A percentile compares a stretch with the other conserved stretches of the same genome.
Conservation (phyloP, 2,113 vertebrate species). For the Acrocephalus kingi region DNA sequence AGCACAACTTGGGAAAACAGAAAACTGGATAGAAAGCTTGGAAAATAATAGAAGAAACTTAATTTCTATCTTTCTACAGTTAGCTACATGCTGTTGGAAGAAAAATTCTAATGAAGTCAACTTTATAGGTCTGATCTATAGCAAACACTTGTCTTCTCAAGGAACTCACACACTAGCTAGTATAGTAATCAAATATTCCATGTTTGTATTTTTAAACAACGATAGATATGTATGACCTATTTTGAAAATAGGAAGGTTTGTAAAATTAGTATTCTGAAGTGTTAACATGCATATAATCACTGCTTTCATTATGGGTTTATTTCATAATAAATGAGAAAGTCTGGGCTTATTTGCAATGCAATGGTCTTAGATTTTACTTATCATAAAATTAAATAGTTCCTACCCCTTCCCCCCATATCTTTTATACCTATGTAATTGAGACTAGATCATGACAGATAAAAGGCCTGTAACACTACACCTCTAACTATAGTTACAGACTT, state of each 20-base stretch:
- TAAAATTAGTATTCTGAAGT: neutral
- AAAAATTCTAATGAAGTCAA: neutral
- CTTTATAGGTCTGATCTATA: neutral
- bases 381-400: neutral
- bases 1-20: neutral
- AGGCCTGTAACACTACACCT: neutral
- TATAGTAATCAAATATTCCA: neutral
- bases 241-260: neutral
- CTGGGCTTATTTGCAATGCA: neutral
- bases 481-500: neutral
- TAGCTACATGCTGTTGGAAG: neutral
- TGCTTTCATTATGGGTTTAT: neutral
- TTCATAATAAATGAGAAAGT: neutral
- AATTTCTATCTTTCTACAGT: neutral
- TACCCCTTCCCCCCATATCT: neutral
- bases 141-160: neutral
- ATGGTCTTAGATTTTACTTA: neutral
- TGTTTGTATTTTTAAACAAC: neutral
- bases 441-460: neutral
- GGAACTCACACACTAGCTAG: neutral
- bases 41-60: slow-evolving; percentile 16
- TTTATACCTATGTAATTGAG: neutral
- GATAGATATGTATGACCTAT: neutral
- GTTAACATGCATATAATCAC: neutral
- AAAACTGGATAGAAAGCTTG: slow-evolving; percentile 1